Base-by-base conservation (phyloP, 2,797 vertebrate species). In the Neopelma chrysocephalum region DNA sequence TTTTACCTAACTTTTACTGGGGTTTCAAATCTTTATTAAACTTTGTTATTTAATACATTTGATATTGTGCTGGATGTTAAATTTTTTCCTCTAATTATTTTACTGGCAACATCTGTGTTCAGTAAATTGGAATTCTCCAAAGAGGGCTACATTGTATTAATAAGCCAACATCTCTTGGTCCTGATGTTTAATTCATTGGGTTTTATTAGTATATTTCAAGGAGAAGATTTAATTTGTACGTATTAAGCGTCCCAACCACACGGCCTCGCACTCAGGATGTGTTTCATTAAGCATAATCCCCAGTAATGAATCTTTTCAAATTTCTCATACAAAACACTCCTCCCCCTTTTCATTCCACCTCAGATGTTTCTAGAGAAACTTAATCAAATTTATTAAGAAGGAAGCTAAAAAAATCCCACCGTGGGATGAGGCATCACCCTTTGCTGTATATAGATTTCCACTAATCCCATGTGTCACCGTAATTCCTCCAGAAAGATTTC, bases 121-220 rank as follows among this genome's bases (percentile, higher is more conserved):
- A 92, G 91, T 93, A 97, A 97, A 98, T 98, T 97, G 90, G 62
- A 87, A 87, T 94, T 97, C 94, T 93, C 94, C 97, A 97, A 98
- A 97, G 96, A 97, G 88, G 95, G 95, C 97, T 97, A 93, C 56
- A 97, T 91, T 89, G 73, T 96, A 97, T 97, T 98, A 98, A 98
- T 97, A 97, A 98, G 84, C 77, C 77, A 76, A 89, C 95, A 94
- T 97, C 91, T 97, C 93, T 94, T 81, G 80, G 82, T 96, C 86
- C 95, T 97, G 96, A 98, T 98, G 95, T 97, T 98, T 98, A 98
- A 98, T 98, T 98, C 95, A 97, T 94, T 94, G 96, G 7, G 71
- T 82, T 98, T 97, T 97, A 97, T 96, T 96, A 96, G 87, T 96
- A 53, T 96, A 96, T 97, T 97, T 98, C 87, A 71, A 96, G 93